Percentiles rank a stretch among this genome's conserved stretches.
Conservation (phyloP, 2,888 invertebrate genomes). For the Apoderus coryli region DNA sequence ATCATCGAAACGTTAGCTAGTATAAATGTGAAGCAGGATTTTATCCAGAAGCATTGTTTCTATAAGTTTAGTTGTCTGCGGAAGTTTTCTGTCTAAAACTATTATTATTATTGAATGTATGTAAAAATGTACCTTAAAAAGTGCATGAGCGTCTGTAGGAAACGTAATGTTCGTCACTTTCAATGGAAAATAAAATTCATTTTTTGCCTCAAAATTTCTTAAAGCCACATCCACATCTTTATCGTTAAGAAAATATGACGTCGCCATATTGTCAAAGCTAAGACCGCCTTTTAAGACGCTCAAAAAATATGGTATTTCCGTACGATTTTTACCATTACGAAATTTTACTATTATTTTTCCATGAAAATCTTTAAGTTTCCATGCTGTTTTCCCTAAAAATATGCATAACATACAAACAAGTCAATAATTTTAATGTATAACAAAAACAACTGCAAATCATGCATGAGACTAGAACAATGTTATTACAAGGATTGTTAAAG, state of each 20-base stretch:
- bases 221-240: slow-evolving; percentile 28
- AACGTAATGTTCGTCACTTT: slow-evolving; percentile 58
- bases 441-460: too few species aligned
- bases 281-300: slow-evolving; percentile 44
- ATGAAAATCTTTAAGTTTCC: slow-evolving; percentile 38
- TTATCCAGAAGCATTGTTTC: too few species aligned
- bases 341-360: slow-evolving; percentile 42
- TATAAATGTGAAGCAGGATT: too few species aligned
- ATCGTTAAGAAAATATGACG: slow-evolving; percentile 34
- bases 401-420: too few species aligned
- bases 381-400: slow-evolving; percentile 41
- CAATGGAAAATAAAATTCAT: slow-evolving; percentile 58
- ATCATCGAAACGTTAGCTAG: too few species aligned
- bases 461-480: too few species aligned
- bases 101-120: too few species aligned
- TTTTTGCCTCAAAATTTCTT: slow-evolving; percentile 43
- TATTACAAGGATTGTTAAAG: too few species aligned
- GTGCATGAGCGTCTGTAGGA: slow-evolving; percentile 38
- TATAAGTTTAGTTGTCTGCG: too few species aligned
- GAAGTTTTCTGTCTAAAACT: too few species aligned
- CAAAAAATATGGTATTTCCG: slow-evolving; percentile 50
- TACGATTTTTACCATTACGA: slow-evolving; percentile 33
- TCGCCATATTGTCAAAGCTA: slow-evolving; percentile 38
- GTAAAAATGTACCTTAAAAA: slow-evolving; percentile 20
- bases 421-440: too few species aligned